Percentiles rank a stretch among this genome's conserved stretches.
These are phyloP conservation scores for Carlito syrichta DNA, from an alignment of 2,113 vertebrate species.

Conservation along the genomic window DNA sequence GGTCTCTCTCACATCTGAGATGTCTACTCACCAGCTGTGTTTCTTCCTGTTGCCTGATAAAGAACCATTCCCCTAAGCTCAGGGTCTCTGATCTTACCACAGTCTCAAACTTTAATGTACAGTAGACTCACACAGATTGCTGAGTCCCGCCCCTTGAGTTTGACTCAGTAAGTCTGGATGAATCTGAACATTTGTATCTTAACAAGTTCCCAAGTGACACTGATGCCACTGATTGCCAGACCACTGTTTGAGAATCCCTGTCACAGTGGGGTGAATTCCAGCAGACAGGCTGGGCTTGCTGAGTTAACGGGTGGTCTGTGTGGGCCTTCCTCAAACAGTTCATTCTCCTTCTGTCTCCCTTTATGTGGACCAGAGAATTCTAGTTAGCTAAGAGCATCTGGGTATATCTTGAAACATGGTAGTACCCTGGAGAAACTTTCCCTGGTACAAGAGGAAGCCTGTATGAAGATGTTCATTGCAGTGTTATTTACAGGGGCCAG, in stretches of 20 bases:
- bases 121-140: too few species aligned
- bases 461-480: too few species aligned
- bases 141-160: not conserved
- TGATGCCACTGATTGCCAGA: accelerated
- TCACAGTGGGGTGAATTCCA: not conserved
- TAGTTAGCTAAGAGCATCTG: not conserved
- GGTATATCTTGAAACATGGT: not conserved
- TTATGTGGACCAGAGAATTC: not conserved
- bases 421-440: not conserved
- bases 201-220: too few species aligned
- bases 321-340: not conserved
- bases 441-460: not conserved
- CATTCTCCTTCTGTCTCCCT: not conserved
- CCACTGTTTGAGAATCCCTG: not conserved
- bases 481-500: not conserved
- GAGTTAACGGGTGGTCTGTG: not conserved
- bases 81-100: not conserved
- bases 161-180: not conserved
- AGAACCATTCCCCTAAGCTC: accelerated
- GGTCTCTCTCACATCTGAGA: not conserved
- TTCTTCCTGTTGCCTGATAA: not conserved
- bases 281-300: not conserved
- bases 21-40: not conserved
- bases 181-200: not conserved
- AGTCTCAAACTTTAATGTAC: not conserved